phyloP scores from a whole-genome alignment of 1,140 invertebrate genomes.

The Eumaeus atala region DNA sequence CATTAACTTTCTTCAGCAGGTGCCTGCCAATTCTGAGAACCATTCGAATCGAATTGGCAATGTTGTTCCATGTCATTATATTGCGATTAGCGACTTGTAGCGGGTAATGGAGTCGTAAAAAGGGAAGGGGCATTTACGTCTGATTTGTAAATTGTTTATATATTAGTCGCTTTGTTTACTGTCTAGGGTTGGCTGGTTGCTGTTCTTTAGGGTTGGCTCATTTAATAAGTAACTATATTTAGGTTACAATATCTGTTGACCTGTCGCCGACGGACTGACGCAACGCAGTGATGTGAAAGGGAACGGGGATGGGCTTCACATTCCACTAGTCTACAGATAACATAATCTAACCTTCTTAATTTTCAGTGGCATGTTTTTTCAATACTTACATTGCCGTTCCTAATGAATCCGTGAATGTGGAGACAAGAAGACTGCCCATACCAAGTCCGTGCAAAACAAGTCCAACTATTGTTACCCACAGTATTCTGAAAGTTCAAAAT shows the following conservation, averaged over 20 bases:
- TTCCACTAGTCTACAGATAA: no score
- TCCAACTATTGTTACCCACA: slow-evolving; percentile 81
- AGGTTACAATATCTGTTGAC: no score
- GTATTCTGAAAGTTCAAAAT: slow-evolving; percentile 63
- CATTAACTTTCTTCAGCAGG: no score
- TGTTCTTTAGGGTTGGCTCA: no score
- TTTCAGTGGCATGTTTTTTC: no score
- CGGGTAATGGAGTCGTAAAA: neutral
- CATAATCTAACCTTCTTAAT: no score
- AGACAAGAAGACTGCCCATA: slow-evolving; percentile 86
- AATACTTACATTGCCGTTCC: slow-evolving; percentile 78
- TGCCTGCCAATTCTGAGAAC: neutral
- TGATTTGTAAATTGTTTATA: slow-evolving; percentile 2
- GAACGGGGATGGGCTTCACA: no score
- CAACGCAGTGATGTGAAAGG: no score
- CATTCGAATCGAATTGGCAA: neutral
- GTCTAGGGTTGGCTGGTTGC: no score
- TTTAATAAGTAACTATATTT: no score
- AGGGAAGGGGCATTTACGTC: neutral
- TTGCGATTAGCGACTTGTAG: neutral
- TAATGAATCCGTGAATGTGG: slow-evolving; percentile 87
- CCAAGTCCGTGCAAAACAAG: slow-evolving; percentile 86
- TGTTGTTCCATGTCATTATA: slow-evolving; percentile 1
- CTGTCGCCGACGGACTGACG: no score
- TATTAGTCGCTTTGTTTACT: no score